Evolutionary conservation across 2,888 invertebrate genomes (phyloP).

Genomic region (Incurvaria masculella): DNA sequence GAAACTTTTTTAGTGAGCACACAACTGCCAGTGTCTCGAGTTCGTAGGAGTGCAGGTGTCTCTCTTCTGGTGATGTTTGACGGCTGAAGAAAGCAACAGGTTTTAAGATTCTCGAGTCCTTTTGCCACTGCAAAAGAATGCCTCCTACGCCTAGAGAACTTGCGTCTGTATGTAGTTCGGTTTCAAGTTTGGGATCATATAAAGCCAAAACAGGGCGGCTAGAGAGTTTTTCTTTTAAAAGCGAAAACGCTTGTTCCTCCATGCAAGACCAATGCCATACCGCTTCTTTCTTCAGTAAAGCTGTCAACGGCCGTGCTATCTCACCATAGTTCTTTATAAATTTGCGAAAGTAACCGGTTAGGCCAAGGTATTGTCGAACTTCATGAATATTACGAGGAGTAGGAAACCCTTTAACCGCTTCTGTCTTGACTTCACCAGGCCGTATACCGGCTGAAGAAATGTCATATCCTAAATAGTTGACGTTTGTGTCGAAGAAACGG

Average conservation of each 20-base stretch:
- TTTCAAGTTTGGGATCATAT: slow-evolving; percentile 13
- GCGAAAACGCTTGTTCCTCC: slow-evolving; percentile 11
- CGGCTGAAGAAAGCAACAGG: slow-evolving; percentile 23
- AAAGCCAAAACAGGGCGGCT: slow-evolving; percentile 11
- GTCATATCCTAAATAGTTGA: slow-evolving; percentile 18
- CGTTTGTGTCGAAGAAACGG: slow-evolving; percentile 13
- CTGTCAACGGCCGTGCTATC: slow-evolving; percentile 17
- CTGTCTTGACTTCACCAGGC: slow-evolving; percentile 16
- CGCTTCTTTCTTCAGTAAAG: slow-evolving; percentile 14
- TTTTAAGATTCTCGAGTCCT: slow-evolving; percentile 16
- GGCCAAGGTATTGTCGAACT: slow-evolving; percentile 19
- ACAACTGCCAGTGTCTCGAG: slow-evolving; percentile 27
- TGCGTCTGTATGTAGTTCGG: slow-evolving; percentile 24
- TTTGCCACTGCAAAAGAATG: slow-evolving; percentile 20
- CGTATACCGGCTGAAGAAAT: slow-evolving; percentile 14
- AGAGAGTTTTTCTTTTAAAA: slow-evolving; percentile 11
- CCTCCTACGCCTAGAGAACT: slow-evolving; percentile 20
- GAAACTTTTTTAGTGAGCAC: slow-evolving; percentile 22
- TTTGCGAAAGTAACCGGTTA: slow-evolving; percentile 19
- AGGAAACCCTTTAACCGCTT: slow-evolving; percentile 17
- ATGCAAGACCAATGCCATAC: slow-evolving; percentile 12
- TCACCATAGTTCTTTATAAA: slow-evolving; percentile 17
- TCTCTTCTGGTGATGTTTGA: slow-evolving; percentile 21
- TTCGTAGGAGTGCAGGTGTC: slow-evolving; percentile 24
- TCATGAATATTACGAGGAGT: slow-evolving; percentile 16